Conservation (phyloP, 2,888 invertebrate genomes). For the Metallyticus violacea region DNA sequence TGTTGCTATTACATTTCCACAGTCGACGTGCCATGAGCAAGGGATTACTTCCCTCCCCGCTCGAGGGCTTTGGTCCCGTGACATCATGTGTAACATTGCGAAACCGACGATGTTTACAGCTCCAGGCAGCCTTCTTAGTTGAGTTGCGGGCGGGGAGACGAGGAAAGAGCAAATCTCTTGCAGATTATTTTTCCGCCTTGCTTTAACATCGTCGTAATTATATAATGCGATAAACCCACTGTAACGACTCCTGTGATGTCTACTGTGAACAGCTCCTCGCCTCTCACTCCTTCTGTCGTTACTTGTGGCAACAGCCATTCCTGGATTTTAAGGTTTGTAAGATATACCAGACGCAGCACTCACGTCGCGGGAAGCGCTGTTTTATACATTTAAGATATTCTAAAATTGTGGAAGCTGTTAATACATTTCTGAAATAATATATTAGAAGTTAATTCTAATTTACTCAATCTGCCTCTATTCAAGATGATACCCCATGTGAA, state of each 20-base stretch:
- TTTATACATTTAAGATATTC: no score
- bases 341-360: no score
- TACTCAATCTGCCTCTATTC: no score
- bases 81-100: neutral
- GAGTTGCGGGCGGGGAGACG: no score
- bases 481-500: no score
- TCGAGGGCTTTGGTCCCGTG: neutral
- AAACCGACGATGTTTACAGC: neutral
- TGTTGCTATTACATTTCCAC: slow-evolving; percentile 3
- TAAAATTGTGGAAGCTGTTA: no score
- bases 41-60: neutral
- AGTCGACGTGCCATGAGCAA: neutral
- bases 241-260: neutral
- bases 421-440: no score
- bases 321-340: no score
- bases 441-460: no score
- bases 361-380: no score
- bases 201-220: neutral
- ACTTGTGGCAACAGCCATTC: neutral
- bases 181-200: neutral
- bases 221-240: neutral
- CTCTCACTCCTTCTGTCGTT: neutral
- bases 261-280: neutral
- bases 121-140: neutral
- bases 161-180: neutral